Percentiles rank a stretch among this genome's conserved stretches.
These are phyloP conservation scores for Tinamus major DNA, from an alignment of 2,797 vertebrate genomes.

Conservation along the genomic window DNA sequence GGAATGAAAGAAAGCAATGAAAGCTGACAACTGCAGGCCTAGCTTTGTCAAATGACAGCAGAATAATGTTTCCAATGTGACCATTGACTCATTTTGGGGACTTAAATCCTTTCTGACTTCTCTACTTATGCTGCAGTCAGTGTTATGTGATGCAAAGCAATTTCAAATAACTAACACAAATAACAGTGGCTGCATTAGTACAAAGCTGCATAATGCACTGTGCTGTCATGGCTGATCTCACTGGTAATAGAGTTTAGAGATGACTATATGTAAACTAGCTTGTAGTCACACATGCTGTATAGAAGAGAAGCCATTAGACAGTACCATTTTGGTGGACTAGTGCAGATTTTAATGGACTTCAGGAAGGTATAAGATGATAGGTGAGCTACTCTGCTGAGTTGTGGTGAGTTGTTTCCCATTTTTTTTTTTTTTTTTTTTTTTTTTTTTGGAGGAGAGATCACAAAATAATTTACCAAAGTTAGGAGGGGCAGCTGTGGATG, in stretches of 20 bases:
- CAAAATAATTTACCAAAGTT: neutral
- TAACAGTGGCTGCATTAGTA: neutral
- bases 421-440: neutral
- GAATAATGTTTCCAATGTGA: neutral
- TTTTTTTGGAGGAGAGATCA: neutral
- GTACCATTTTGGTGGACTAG: neutral
- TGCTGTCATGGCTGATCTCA: neutral
- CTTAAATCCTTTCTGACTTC: neutral
- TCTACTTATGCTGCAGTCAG: neutral
- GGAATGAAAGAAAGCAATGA: neutral
- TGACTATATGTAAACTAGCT: neutral
- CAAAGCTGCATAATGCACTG: neutral
- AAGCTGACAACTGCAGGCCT: neutral
- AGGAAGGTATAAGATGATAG: neutral
- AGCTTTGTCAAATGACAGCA: neutral
- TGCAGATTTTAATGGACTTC: neutral
- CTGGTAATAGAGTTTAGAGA: neutral
- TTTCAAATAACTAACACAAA: neutral
- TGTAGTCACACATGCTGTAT: fast-evolving
- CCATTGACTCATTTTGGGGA: neutral
- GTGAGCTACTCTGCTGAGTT: neutral
- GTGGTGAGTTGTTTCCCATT: no score
- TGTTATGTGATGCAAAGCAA: neutral
- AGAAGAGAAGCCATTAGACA: neutral
- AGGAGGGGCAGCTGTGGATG: neutral